These are phyloP conservation scores for Galeopterus variegatus DNA, from an alignment of 2,113 vertebrate species.

Conservation along the genomic window DNA sequence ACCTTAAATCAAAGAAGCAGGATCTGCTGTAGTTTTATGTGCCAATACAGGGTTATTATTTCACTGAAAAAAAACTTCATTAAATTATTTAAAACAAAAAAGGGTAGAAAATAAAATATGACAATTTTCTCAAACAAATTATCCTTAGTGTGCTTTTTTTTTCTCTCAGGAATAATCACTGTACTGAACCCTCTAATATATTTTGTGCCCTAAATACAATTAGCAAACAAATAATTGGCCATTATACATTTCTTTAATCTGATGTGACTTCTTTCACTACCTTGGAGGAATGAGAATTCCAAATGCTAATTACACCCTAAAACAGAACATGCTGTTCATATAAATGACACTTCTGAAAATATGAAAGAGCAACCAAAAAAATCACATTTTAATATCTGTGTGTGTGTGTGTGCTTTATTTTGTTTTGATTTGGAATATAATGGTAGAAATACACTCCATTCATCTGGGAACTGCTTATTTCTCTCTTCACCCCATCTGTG, in stretches of 20 bases:
- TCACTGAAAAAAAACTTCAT: constrained; percentile 1
- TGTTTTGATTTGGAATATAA: not conserved
- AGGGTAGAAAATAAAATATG: not conserved
- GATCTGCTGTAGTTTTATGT: not conserved
- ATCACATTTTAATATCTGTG: constrained; percentile 1
- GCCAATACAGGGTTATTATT: not conserved
- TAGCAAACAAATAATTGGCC: constrained; percentile 46
- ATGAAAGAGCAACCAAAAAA: constrained; percentile 35
- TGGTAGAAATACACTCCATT: not conserved
- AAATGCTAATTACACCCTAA: constrained; percentile 35
- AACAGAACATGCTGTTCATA: not conserved
- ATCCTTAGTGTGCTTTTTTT: not conserved
- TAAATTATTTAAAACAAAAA: constrained; percentile 1
- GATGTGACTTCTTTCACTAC: constrained; percentile 39
- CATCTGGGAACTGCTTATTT: not conserved
- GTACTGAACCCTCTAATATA: not conserved
- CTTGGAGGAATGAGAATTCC: constrained; percentile 52
- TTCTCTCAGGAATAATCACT: constrained; percentile 47
- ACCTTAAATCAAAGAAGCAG: not conserved
- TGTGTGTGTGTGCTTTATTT: not conserved
- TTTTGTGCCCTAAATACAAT: constrained; percentile 52
- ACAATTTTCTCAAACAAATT: not conserved
- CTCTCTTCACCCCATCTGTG: not conserved
- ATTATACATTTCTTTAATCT: constrained; percentile 52
- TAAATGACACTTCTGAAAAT: constrained; percentile 41